Percentiles rank a stretch among this genome's conserved stretches.
Conservation (phyloP, 2,113 vertebrate genomes). For the Delphinus delphis region DNA sequence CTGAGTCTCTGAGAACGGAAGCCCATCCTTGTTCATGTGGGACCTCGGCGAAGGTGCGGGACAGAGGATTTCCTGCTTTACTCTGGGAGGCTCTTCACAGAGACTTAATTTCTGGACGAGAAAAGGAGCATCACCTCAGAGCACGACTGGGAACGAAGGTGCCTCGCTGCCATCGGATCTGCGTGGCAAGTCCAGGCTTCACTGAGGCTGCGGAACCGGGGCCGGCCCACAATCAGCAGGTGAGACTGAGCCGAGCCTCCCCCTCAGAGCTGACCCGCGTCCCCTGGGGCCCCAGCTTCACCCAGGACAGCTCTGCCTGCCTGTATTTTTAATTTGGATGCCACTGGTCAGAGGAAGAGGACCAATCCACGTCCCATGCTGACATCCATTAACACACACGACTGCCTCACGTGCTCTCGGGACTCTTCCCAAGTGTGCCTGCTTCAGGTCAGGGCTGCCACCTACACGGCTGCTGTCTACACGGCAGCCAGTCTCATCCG, state of each 20-base stretch:
- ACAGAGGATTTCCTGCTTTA: background rate
- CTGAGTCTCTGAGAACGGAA: background rate
- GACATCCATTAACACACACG: too few species aligned
- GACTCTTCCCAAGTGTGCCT: background rate
- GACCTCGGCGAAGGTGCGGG: background rate
- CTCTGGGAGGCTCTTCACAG: background rate
- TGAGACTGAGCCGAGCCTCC: too few species aligned
- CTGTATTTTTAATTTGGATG: background rate
- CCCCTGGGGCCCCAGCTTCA: background rate
- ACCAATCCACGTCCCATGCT: background rate
- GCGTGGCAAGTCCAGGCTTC: background rate
- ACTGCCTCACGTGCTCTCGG: background rate
- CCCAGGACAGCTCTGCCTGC: background rate
- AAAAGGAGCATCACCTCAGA: background rate
- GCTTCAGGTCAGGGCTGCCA: background rate
- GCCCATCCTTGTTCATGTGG: background rate
- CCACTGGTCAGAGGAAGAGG: background rate
- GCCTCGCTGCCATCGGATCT: too few species aligned
- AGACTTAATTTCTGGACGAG: background rate
- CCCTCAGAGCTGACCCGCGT: background rate
- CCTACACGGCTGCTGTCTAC: rapidly evolving
- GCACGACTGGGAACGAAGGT: background rate
- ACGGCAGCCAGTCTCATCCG: background rate
- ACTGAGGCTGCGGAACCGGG: too few species aligned
- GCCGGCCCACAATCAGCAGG: too few species aligned